Evolutionary conservation across 2,797 vertebrate genomes (phyloP).

Genomic region (Manis javanica): DNA sequence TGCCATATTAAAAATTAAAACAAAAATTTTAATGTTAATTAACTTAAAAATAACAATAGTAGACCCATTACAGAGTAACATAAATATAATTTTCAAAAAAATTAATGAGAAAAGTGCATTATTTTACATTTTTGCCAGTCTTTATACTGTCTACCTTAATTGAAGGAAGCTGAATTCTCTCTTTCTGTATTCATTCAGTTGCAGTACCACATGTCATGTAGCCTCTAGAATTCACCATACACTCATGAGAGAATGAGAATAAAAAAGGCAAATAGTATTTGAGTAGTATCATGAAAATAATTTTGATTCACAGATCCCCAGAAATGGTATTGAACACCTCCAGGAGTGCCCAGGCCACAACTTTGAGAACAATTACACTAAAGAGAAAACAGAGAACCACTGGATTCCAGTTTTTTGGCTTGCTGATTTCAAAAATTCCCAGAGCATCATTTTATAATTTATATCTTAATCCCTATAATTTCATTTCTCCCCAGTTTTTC

Average conservation of each 20-base stretch:
- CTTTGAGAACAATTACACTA: not conserved
- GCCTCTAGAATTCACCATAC: not conserved
- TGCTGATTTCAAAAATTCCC: not conserved
- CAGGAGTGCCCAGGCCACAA: not conserved
- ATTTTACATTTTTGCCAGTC: not conserved
- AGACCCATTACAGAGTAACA: not conserved
- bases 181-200: not conserved
- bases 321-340: not conserved
- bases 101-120: not conserved
- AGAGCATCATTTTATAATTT: not conserved
- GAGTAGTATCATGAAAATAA: not conserved
- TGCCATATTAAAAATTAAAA: constrained; percentile 25
- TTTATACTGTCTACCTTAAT: constrained; percentile 5
- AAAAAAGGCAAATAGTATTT: not conserved
- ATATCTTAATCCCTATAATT: not conserved
- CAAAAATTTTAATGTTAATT: not conserved
- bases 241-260: not conserved
- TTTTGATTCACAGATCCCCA: not conserved
- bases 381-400: not conserved
- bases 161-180: not conserved
- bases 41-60: not conserved
- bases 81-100: not conserved
- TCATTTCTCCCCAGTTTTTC: not conserved
- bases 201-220: not conserved
- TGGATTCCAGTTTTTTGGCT: not conserved